phyloP scores from a whole-genome alignment of 2,888 invertebrate species.

The Gastrophysa polygoni region DNA sequence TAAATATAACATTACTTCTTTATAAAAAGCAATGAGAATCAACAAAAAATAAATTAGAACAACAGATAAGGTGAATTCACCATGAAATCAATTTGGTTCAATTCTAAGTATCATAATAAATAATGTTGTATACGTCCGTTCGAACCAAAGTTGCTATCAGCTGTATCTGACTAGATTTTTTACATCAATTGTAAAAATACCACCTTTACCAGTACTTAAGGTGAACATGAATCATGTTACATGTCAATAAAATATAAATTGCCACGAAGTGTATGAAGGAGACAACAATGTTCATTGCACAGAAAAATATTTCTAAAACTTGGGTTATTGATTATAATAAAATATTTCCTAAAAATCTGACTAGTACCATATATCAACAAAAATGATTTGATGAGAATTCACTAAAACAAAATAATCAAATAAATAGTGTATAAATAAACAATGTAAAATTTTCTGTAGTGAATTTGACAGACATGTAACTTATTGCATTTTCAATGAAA shows the following conservation, averaged over 20 bases:
- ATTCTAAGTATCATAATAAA: background rate
- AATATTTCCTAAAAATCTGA: background rate
- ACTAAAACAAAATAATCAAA: constrained; percentile 8
- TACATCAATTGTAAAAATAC: background rate
- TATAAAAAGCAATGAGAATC: constrained; percentile 17
- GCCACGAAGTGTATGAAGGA: background rate
- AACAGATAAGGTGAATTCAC: constrained; percentile 17
- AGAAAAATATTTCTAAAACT: background rate
- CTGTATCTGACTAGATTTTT: background rate
- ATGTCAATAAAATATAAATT: background rate
- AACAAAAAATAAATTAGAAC: constrained; percentile 16
- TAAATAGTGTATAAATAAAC: constrained; percentile 19
- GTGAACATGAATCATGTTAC: no score
- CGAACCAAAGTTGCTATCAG: no score
- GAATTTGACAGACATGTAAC: constrained; percentile 36
- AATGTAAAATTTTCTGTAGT: constrained; percentile 29
- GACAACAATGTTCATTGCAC: background rate
- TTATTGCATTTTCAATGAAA: constrained; percentile 43
- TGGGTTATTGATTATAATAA: background rate
- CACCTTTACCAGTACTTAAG: background rate
- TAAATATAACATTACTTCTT: constrained; percentile 18
- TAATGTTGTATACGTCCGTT: no score
- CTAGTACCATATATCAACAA: background rate
- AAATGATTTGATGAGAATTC: background rate
- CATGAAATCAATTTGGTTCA: constrained; percentile 5